Evolutionary conservation across 1,140 invertebrate genomes (phyloP).

Genomic region (Meloidogyne floridensis): DNA sequence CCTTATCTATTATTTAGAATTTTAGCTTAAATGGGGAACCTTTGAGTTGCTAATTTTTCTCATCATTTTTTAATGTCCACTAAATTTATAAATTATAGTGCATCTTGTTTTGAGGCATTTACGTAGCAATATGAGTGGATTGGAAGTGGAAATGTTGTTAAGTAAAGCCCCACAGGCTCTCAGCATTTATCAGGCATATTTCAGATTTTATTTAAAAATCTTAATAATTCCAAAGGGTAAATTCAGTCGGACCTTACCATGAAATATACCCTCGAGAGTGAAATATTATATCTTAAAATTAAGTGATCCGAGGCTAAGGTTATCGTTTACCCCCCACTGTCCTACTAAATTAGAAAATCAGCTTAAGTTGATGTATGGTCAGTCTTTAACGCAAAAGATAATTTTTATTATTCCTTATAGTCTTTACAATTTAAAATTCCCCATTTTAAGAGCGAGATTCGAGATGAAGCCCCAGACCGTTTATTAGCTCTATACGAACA

Average conservation of each 20-base stretch:
- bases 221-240: neutral
- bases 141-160: slow-evolving; percentile 42
- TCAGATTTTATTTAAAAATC: neutral
- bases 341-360: no score
- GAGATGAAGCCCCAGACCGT: slow-evolving; percentile 38
- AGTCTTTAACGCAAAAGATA: no score
- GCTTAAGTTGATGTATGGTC: no score
- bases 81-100: slow-evolving; percentile 19
- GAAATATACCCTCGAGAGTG: no score
- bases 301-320: no score
- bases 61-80: neutral
- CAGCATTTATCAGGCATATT: slow-evolving; percentile 32
- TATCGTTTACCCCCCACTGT: no score
- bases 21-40: no score
- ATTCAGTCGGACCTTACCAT: no score
- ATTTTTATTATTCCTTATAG: no score
- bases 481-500: slow-evolving; percentile 41
- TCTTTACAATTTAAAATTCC: neutral
- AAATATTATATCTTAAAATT: no score
- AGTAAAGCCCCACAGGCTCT: slow-evolving; percentile 38
- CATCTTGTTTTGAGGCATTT: slow-evolving; percentile 41
- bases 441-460: slow-evolving; percentile 33
- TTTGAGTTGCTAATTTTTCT: neutral
- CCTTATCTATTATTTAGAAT: no score
- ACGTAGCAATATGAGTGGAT: neutral